phyloP scores from a whole-genome alignment of 2,113 vertebrate species.

The Leucopsar rothschildi region DNA sequence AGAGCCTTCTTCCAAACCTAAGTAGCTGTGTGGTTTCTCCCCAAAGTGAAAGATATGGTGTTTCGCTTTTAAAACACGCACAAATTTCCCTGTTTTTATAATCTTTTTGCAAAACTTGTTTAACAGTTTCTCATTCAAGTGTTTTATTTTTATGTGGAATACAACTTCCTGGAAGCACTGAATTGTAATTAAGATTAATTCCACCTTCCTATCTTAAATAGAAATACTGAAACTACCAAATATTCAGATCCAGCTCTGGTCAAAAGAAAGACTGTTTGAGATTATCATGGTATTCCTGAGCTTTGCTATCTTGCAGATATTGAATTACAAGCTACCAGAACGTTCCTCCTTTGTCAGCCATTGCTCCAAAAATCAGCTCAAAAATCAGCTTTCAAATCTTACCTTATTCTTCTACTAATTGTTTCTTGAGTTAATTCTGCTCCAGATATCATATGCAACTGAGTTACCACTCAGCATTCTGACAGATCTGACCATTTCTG shows the following conservation, averaged over 20 bases:
- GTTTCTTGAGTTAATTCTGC: background rate
- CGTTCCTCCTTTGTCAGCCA: background rate
- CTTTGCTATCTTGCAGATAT: background rate
- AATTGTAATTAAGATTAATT: background rate
- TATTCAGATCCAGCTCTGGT: background rate
- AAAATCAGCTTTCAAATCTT: background rate
- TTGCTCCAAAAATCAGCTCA: background rate
- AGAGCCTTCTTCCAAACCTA: background rate
- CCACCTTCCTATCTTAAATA: background rate
- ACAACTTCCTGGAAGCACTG: background rate
- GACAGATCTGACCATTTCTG: background rate
- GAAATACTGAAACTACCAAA: background rate
- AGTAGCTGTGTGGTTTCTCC: background rate
- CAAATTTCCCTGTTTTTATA: background rate
- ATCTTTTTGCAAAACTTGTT: background rate
- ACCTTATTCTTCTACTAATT: background rate
- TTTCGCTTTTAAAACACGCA: background rate
- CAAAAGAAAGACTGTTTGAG: background rate
- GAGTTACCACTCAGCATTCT: background rate
- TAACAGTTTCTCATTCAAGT: background rate
- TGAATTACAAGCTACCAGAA: background rate
- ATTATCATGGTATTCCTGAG: background rate
- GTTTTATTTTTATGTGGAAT: background rate
- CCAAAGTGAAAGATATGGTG: background rate
- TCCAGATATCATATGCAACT: background rate